Base-by-base conservation (phyloP, 2,113 vertebrate genomes). In the Corydoras sp. region DNA sequence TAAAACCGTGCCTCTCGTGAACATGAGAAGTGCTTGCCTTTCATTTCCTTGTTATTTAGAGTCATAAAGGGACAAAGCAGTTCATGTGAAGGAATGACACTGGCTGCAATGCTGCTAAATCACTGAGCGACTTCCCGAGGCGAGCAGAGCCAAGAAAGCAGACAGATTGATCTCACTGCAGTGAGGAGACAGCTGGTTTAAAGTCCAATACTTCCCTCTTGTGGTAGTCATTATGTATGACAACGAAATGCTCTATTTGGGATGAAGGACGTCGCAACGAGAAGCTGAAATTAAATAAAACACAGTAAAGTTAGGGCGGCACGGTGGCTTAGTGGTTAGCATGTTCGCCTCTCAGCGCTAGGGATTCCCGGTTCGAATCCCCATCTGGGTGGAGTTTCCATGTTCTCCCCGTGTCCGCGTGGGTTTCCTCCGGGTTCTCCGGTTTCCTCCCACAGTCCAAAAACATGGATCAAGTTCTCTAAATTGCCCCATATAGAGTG, bases 151-250 rank as follows among this genome's bases (percentile, higher is more conserved):
- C 10, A 29, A 51, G 14, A 55, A 51, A 43, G 15, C 49, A 71
- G 62, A 51, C 49, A 69, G 30, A 64, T 55, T 66, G 18, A 14
- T 43, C 62, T 11, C 58, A 30, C 61, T 62, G 79, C 79, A 74
- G 76, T 73, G 60, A 3, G 24, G n/a, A n/a, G 1, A 1, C 53
- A 7, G 9, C 13, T 13, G 2, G 62, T 79, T 79, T 13, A 14
- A 71, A 77, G 77, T 62, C 67, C 78, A 81, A 80, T 15, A 80
- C 71, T 81, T 80, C 55, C 75, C 76, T 69, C 80, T 80, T 65
- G 78, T 81, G 82, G 55, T n/a, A 6, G n/a, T 58, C 1, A n/a
- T 55, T 14, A 2, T 29, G 64, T 10, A 67, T 48, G 30, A 18
- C 14, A 58, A 29, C 18, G 12, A 24, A 43, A 5, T 43, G 35